phyloP scores from a whole-genome alignment of 2,113 vertebrate genomes.

The Pipa parva region DNA sequence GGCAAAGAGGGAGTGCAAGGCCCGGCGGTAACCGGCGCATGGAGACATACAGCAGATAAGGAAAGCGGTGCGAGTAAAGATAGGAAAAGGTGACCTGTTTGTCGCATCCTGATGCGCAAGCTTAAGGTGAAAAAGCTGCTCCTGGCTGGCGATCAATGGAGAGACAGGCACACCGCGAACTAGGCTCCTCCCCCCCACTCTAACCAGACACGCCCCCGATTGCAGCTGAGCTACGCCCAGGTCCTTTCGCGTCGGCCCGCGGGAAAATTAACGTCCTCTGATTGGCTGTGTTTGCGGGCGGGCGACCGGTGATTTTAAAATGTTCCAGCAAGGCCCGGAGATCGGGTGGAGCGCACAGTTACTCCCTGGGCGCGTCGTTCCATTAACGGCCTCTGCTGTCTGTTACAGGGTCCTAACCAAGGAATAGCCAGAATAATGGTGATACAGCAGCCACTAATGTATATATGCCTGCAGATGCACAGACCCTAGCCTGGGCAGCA shows the following conservation, averaged over 20 bases:
- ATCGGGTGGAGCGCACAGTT: no score
- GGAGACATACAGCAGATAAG: background rate
- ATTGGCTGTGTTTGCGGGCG: conserved; percentile 11
- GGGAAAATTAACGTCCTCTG: conserved; percentile 11
- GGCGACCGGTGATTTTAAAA: conserved; percentile 18
- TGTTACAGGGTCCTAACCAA: no score
- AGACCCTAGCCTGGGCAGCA: background rate
- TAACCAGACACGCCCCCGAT: background rate
- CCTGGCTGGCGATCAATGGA: conserved; percentile 41
- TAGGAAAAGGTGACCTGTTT: conserved; percentile 29
- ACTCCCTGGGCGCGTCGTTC: no score
- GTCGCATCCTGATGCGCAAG: conserved; percentile 30
- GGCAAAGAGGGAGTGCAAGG: background rate
- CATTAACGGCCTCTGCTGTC: background rate
- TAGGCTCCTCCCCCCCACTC: conserved; percentile 21
- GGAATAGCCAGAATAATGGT: no score
- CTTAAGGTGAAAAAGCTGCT: conserved; percentile 24
- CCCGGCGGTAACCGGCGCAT: background rate
- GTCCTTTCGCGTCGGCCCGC: conserved; percentile 15
- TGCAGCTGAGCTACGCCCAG: background rate
- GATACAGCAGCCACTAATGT: no score
- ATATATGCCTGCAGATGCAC: no score
- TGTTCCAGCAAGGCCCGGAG: background rate
- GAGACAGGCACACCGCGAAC: conserved; percentile 21
- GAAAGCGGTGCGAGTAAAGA: background rate